Base-by-base conservation (phyloP, 2,888 invertebrate genomes). In the Allolobophora icterica region DNA sequence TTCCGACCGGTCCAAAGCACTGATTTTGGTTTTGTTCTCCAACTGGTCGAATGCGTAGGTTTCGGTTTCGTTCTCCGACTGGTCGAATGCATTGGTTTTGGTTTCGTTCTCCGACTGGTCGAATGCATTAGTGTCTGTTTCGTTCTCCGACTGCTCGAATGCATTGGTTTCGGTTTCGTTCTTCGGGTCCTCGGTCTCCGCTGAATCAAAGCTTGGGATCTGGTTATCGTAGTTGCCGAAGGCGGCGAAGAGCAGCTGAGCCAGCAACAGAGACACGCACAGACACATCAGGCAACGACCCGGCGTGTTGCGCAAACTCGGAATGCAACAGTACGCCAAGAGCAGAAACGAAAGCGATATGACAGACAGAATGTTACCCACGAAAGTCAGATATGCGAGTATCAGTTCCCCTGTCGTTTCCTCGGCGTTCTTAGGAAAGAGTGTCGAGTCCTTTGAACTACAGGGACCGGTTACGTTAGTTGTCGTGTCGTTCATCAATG, bases 251-350 rank as follows among this genome's bases (percentile, higher is more conserved):
- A 89, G 21, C 89, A 89, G 40, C 89, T 89, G 89, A n/a, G 89
- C 4, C 11, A 89, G 6, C 45, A 89, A 0, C 42, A 89, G 89
- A 8, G 89, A 89, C 5, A 11, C 89, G 89, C 45, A 33, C 4
- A 89, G 89, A n/a, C 45, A 89, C 89, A 89, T 89, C n/a, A 89
- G n/a, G 34, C 89, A 89, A 21, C 52, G 42, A 52, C 89, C 89
- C 1, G 89, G 89, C 8, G 89, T 89, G 45, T 89, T 89, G 33
- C 89, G 42, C 33, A 89, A 52, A 38, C 40, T 35, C n/a, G 45
- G 45, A 33, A 89, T 33, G 33, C 33, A 42, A 19, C 33, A 42
- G 89, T 89, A 89, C 0, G 52, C 89, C 30, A 52, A 33, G 21
- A 89, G 52, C 40, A 89, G 52, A 21, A 89, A 33, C 42, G 89